These are phyloP conservation scores for Acomys russatus DNA, from an alignment of 2,797 vertebrate genomes.

Conservation along the genomic window DNA sequence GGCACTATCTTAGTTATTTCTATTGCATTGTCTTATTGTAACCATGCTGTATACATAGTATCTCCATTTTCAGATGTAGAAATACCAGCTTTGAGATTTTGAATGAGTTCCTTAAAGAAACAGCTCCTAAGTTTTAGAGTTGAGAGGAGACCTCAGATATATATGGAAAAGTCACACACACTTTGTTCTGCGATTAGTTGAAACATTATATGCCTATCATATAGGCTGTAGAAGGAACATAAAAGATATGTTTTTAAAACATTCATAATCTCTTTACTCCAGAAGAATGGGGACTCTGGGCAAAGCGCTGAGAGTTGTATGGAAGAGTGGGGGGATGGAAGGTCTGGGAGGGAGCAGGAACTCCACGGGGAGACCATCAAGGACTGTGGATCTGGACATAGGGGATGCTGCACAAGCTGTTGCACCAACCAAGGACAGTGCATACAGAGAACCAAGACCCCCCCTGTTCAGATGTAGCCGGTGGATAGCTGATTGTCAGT, in stretches of 20 bases:
- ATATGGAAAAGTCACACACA: not conserved
- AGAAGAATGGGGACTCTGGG: not conserved
- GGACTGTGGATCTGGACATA: too few relatives aligned
- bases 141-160: not conserved
- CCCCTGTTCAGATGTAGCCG: too few relatives aligned
- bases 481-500: too few relatives aligned
- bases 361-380: too few relatives aligned
- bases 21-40: not conserved
- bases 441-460: too few relatives aligned
- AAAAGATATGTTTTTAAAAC: conserved; percentile 20
- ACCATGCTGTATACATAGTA: not conserved
- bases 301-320: too few relatives aligned
- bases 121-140: not conserved
- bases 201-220: not conserved
- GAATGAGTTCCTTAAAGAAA: not conserved
- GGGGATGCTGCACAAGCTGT: too few relatives aligned
- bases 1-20: not conserved
- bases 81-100: conserved; percentile 15
- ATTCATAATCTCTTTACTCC: not conserved
- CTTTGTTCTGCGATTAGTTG: not conserved
- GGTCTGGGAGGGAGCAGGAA: too few relatives aligned
- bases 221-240: not conserved
- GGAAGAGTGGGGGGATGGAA: too few relatives aligned
- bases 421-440: too few relatives aligned
- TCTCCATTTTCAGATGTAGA: not conserved